Percentiles rank a stretch among this genome's conserved stretches.
Conservation (phyloP, 2,888 invertebrate species). For the Drosophila rubida region DNA sequence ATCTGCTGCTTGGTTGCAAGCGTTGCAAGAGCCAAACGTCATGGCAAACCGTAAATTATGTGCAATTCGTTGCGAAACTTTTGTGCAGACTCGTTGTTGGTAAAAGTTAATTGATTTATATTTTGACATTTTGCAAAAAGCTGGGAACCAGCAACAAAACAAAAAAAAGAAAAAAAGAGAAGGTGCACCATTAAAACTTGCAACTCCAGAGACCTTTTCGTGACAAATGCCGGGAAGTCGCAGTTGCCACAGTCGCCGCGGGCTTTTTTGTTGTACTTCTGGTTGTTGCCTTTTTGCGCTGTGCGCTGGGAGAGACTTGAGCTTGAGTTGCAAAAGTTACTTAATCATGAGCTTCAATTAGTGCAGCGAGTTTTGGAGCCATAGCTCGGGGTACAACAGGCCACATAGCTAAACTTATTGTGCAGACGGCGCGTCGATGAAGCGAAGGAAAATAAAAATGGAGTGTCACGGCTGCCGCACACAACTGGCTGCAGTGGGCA, state of each 20-base stretch:
- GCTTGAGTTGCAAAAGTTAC: slow-evolving; percentile 67
- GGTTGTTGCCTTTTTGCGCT: background rate
- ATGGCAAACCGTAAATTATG: background rate
- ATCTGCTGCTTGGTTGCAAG: background rate
- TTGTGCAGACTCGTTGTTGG: slow-evolving; percentile 53
- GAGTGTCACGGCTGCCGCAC: slow-evolving; percentile 74
- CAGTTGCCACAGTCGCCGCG: slow-evolving; percentile 34
- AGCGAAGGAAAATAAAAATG: slow-evolving; percentile 72
- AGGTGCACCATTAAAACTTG: slow-evolving; percentile 59
- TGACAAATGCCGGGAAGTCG: slow-evolving; percentile 69
- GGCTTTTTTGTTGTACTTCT: slow-evolving; percentile 32
- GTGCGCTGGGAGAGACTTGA: slow-evolving; percentile 30
- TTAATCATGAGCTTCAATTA: slow-evolving; percentile 78
- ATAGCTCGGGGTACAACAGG: slow-evolving; percentile 11
- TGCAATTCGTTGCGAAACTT: slow-evolving; percentile 51
- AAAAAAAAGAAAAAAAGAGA: slow-evolving; percentile 34
- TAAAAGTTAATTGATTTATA: slow-evolving; percentile 76
- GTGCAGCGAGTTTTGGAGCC: slow-evolving; percentile 43
- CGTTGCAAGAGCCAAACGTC: background rate
- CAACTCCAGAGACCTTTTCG: slow-evolving; percentile 72
- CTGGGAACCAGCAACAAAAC: slow-evolving; percentile 18
- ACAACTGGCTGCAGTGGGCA: slow-evolving; percentile 44
- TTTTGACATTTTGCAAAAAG: slow-evolving; percentile 68
- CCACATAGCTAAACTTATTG: slow-evolving; percentile 49
- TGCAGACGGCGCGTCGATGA: slow-evolving; percentile 41